A percentile compares a stretch with the other conserved stretches of the same genome.
Evolutionary conservation across 2,113 vertebrate genomes (phyloP).

Genomic region (Ammodytes marinus): DNA sequence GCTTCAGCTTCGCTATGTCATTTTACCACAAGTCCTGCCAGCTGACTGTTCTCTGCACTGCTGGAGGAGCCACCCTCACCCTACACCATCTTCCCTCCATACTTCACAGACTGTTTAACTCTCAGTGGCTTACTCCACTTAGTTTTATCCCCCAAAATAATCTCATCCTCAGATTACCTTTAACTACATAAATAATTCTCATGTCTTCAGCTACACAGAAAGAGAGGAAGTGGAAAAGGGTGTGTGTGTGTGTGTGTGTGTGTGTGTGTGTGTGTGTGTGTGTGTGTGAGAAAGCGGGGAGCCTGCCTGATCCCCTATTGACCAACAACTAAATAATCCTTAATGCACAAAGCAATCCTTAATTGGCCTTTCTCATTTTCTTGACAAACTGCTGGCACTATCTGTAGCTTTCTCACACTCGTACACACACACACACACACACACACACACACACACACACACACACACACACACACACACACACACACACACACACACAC

Average conservation of each 20-base stretch:
- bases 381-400: constrained; percentile 6
- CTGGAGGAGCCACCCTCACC: constrained; percentile 5
- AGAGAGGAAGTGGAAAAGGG: constrained; percentile 10
- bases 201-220: not conserved
- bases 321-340: constrained; percentile 62
- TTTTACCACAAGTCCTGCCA: not conserved
- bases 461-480: constrained; percentile 14
- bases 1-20: constrained; percentile 4
- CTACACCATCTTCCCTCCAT: not conserved
- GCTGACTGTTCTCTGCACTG: not conserved
- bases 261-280: constrained; percentile 5
- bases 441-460: constrained; percentile 25
- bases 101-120: not conserved
- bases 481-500: constrained; percentile 23
- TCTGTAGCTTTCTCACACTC: constrained; percentile 5
- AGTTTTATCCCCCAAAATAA: not conserved
- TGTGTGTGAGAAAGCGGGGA: not conserved
- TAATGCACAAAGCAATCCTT: not conserved
- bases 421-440: not conserved
- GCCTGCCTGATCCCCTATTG: constrained; percentile 35
- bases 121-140: not conserved
- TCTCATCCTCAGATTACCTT: constrained; percentile 23
- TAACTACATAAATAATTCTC: constrained; percentile 24
- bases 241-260: constrained; percentile 2
- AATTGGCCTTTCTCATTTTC: constrained; percentile 43